These are phyloP conservation scores for Bombycilla garrulus DNA, from an alignment of 2,113 vertebrate genomes.

Conservation along the genomic window DNA sequence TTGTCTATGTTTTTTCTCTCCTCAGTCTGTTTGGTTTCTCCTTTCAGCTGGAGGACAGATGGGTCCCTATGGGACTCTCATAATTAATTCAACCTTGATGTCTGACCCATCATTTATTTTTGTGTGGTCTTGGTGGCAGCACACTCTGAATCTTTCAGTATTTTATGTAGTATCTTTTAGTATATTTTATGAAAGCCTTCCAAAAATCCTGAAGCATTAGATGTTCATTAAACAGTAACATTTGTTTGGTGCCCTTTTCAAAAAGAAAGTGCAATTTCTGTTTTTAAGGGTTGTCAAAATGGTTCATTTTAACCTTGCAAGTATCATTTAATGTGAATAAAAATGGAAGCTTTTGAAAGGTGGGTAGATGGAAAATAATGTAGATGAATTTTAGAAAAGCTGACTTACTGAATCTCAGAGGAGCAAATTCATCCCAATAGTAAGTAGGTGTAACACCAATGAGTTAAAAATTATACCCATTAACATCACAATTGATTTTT, in stretches of 20 bases:
- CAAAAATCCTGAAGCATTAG: background rate
- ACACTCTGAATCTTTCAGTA: background rate
- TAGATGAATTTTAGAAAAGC: slow-evolving; percentile 36
- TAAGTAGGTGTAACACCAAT: slow-evolving; percentile 34
- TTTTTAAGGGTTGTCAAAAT: background rate
- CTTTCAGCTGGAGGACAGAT: slow-evolving; percentile 2
- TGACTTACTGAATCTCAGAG: slow-evolving; percentile 28
- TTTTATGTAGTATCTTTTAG: background rate
- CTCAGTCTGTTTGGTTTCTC: background rate
- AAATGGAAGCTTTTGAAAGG: slow-evolving; percentile 11
- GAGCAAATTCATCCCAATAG: background rate
- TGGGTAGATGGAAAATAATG: background rate
- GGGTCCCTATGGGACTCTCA: background rate
- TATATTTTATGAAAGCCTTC: background rate
- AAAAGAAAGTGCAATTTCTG: background rate
- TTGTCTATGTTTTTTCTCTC: background rate
- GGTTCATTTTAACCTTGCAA: background rate
- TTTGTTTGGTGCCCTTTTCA: background rate
- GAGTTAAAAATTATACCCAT: slow-evolving; percentile 33
- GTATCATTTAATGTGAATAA: background rate
- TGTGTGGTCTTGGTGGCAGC: background rate
- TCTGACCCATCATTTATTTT: background rate
- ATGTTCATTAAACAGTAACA: background rate
- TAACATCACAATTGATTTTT: slow-evolving; percentile 45
- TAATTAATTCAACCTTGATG: slow-evolving; percentile 1